Percentiles rank a stretch among this genome's conserved stretches.
Conservation (phyloP, 2,797 vertebrate genomes). For the Pteronotus mesoamericanus region DNA sequence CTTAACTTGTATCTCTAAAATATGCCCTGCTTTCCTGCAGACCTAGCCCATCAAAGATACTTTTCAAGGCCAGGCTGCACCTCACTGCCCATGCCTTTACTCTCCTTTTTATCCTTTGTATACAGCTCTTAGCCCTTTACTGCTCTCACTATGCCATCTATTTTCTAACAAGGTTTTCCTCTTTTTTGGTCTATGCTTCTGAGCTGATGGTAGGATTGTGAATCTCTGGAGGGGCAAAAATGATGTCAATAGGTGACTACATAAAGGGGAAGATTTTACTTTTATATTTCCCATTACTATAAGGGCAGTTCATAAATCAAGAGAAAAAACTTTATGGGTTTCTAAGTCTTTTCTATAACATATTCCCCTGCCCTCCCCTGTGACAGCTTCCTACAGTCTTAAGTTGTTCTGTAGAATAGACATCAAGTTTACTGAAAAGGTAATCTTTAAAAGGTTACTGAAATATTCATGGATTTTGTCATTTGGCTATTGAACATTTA, state of each 20-base stretch:
- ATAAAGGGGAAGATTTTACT: neutral
- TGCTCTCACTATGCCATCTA: neutral
- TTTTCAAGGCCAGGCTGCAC: neutral
- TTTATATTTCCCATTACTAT: neutral
- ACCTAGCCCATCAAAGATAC: neutral
- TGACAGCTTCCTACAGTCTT: slow-evolving; percentile 58
- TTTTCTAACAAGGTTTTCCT: neutral
- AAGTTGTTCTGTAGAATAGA: slow-evolving; percentile 63
- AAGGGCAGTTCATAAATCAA: slow-evolving; percentile 37
- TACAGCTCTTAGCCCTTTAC: neutral
- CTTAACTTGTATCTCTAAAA: neutral
- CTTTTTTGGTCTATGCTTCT: neutral
- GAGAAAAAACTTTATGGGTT: neutral
- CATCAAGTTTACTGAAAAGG: slow-evolving; percentile 53
- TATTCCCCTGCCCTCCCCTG: slow-evolving; percentile 42
- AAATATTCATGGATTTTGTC: slow-evolving; percentile 70
- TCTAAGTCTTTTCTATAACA: slow-evolving; percentile 60
- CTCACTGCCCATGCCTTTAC: neutral
- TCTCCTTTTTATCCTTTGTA: neutral
- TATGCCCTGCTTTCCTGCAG: neutral
- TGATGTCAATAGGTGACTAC: neutral
- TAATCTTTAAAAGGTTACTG: slow-evolving; percentile 71
- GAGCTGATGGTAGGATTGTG: neutral
- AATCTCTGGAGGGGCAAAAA: neutral
- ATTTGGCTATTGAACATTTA: slow-evolving; percentile 73